Evolutionary conservation across 2,888 invertebrate genomes (phyloP).

Genomic region (Auanema freiburgensis): DNA sequence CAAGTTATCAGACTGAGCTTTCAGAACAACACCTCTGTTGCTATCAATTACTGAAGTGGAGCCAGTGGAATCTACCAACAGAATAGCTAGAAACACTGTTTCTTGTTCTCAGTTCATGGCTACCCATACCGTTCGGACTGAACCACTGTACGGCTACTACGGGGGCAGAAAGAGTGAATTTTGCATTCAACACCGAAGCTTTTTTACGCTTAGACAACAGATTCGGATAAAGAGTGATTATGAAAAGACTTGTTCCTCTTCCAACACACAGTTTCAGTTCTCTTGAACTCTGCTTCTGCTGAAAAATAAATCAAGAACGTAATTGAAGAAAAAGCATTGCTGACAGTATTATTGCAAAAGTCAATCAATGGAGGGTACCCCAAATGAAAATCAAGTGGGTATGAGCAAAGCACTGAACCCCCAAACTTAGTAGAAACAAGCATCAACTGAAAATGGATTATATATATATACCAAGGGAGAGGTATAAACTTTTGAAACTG

Average conservation of each 20-base stretch:
- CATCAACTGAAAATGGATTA: constrained; percentile 23
- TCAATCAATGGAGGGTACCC: constrained; percentile 84
- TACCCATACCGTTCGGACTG: no score
- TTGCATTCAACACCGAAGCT: no score
- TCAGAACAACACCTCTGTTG: constrained; percentile 50
- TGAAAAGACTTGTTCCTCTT: constrained; percentile 19
- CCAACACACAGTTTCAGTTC: constrained; percentile 23
- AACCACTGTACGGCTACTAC: no score
- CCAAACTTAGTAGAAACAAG: constrained; percentile 35
- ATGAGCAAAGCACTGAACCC: constrained; percentile 35
- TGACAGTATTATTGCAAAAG: constrained; percentile 75
- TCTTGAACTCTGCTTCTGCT: background rate
- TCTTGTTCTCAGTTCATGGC: no score
- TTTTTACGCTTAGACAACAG: no score
- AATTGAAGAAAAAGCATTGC: background rate
- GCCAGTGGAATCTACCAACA: constrained; percentile 12
- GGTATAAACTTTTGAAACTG: constrained; percentile 44
- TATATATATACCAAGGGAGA: background rate
- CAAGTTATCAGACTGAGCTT: constrained; percentile 57
- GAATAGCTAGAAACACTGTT: constrained; percentile 6
- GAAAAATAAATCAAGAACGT: background rate
- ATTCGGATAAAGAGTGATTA: constrained; percentile 2
- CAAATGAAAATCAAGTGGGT: constrained; percentile 64
- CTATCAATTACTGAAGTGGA: constrained; percentile 19
- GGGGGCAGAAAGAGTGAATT: no score